phyloP scores from a whole-genome alignment of 2,113 vertebrate species.

The Gambusia affinis region DNA sequence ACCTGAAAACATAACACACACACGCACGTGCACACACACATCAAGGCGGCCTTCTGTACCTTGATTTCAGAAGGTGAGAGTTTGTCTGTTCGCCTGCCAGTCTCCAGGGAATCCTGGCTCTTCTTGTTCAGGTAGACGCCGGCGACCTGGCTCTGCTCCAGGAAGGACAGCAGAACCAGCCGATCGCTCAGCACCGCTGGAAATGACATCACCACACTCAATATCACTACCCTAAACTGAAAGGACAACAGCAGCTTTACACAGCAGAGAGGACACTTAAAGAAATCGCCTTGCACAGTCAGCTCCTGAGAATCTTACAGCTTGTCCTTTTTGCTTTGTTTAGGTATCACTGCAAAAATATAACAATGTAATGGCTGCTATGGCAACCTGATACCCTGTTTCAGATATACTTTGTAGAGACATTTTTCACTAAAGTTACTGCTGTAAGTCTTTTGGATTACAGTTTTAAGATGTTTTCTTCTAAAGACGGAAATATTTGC shows the following conservation, averaged over 20 bases:
- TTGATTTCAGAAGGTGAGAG: slow-evolving; percentile 90
- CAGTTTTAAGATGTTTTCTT: neutral
- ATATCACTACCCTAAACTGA: slow-evolving; percentile 10
- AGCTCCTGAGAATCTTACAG: neutral
- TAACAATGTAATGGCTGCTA: neutral
- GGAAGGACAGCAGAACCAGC: slow-evolving; percentile 92
- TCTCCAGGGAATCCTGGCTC: slow-evolving; percentile 82
- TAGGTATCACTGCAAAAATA: too few relatives aligned
- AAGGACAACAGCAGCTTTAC: neutral
- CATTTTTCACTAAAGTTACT: neutral
- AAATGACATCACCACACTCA: slow-evolving; percentile 49
- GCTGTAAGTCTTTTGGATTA: neutral
- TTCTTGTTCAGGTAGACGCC: slow-evolving; percentile 87
- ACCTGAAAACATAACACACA: neutral
- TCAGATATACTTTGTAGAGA: neutral
- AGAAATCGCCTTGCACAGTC: too few relatives aligned
- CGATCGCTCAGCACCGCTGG: slow-evolving; percentile 88
- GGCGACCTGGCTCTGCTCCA: slow-evolving; percentile 89
- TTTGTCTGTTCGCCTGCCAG: slow-evolving; percentile 80
- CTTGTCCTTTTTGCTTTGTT: too few relatives aligned
- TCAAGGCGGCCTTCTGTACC: slow-evolving; percentile 72
- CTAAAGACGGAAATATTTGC: neutral
- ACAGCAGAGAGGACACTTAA: neutral
- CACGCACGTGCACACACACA: neutral
- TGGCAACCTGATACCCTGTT: neutral